Base-by-base conservation (phyloP, 2,797 vertebrate genomes). In the Eulemur coronatus region DNA sequence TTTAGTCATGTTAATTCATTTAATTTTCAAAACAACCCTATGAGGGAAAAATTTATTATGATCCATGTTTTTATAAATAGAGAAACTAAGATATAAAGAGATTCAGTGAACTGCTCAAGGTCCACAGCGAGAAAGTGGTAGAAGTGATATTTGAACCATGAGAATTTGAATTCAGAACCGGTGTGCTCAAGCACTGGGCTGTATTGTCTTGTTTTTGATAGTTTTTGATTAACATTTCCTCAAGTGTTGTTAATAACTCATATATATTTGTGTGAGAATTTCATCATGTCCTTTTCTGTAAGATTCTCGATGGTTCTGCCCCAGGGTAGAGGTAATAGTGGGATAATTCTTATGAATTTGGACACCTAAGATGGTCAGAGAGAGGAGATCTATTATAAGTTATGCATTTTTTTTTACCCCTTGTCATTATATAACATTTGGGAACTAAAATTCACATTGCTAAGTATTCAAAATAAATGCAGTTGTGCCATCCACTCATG, bases 401-500 rank as follows among this genome's bases (percentile, higher is more conserved):
- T 13, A 63, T 73, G 18, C 3, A 38, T 81, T 50, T 28, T 50
- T 50, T 65, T 63, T 30, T 84, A 84, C 11, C 14, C 1, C 15
- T 93, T 72, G 70, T 2, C 48, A 86, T 48, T 86, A 82, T 30
- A 8, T 69, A 30, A 84, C 73, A 48, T 87, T 90, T 59, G 65
- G 12, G 76, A 96, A 84, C 11, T 80, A 84, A 90, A 22, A 89
- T 78, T 76, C 26, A 88, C 10, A 79, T 69, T 88, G 48, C 28
- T 82, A 91, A 86, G 22, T 57, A 72, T 50, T 89, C 43, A 79
- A 96, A 92, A 88, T 70, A 95, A 69, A 59, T 59, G 38, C 30
- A 87, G 59, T 59, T 59, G 38, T 91, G 82, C 93, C 33, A 91
- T 78, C 38, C 24, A 72, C 9, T 28, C n/a, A 52, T 43, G 43